Evolutionary conservation across 2,888 invertebrate species (phyloP).

Genomic region (Antitype chi): DNA sequence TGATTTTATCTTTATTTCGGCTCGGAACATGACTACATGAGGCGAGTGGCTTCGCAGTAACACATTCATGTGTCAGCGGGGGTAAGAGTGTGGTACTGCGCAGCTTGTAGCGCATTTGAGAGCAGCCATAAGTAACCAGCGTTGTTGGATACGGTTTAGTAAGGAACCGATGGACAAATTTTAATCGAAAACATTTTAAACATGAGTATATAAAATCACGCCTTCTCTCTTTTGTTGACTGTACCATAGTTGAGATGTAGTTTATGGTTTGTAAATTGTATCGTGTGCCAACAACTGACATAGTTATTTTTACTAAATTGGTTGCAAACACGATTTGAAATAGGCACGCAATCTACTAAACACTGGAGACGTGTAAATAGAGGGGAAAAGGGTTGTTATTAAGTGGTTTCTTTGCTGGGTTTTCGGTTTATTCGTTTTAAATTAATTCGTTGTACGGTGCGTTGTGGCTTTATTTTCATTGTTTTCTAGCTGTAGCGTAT

Average conservation of each 20-base stretch:
- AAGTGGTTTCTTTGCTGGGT: slow-evolving; percentile 17
- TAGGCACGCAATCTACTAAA: not conserved
- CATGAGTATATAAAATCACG: no score
- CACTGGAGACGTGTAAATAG: slow-evolving; percentile 9
- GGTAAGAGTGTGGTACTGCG: not conserved
- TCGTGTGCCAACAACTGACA: not conserved
- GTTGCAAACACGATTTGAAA: not conserved
- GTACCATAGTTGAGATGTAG: not conserved
- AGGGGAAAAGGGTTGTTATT: slow-evolving; percentile 12
- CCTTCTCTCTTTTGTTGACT: no score
- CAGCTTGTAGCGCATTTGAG: not conserved
- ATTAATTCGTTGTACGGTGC: slow-evolving; percentile 2
- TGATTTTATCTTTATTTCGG: not conserved
- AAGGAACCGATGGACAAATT: no score
- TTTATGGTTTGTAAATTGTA: not conserved
- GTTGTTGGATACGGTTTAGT: no score
- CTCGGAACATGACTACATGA: not conserved
- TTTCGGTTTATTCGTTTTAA: slow-evolving; percentile 5
- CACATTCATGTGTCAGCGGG: not conserved
- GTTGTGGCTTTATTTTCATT: slow-evolving; percentile 41
- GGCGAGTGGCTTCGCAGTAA: not conserved
- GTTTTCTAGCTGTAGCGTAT: slow-evolving; percentile 43
- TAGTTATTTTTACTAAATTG: not conserved
- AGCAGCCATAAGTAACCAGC: not conserved
- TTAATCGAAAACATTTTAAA: no score